Base-by-base conservation (phyloP, 1,140 invertebrate genomes). In the Psilanteris sp. region DNA sequence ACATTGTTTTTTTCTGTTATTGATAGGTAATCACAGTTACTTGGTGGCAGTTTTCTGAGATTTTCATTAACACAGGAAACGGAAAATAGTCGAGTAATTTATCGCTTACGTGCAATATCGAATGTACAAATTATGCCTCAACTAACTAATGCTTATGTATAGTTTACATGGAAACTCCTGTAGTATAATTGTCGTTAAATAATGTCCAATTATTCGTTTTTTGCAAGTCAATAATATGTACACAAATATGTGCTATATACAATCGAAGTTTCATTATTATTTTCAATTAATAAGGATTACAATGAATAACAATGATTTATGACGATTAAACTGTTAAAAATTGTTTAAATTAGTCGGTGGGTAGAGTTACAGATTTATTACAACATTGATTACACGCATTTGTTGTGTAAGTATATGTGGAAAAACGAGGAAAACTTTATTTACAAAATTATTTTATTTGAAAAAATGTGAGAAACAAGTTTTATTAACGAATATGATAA, bases 51-150 rank as follows among this genome's bases (percentile, higher is more conserved):
- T 66, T 54, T 44, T 54, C 46, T 32, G 32, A 18, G 46, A 66
- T 66, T 43, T 43, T 66, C 24, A 66, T 66, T 52, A 64, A 50
- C 32, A 27, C 32, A 52, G 44, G 32, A 64, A 64, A 50, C 36
- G 18, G 34, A 11, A 64, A 64, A 64, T 24, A 50, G 37, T 66
- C 48, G 29, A 32, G 61, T 66, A 66, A 66, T 66, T 66, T 66
- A 66, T 54, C 46, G 27, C 46, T 66, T 66, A 54, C 61, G 39
- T 66, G 3, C 36, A 46, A 37, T 15, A 27, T 52, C 27, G 13
- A 66, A 54, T 54, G 31, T 66, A 66, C 44, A 54, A 66, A 54
- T 54, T 36, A 66, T 44, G 29, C 44, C 44, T 46, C 37, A 54
- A 54, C 37, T 36, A 27, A 66, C 29, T 50, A 31, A 50, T 50